phyloP scores from a whole-genome alignment of 2,113 vertebrate genomes.

The Deroptyus accipitrinus region DNA sequence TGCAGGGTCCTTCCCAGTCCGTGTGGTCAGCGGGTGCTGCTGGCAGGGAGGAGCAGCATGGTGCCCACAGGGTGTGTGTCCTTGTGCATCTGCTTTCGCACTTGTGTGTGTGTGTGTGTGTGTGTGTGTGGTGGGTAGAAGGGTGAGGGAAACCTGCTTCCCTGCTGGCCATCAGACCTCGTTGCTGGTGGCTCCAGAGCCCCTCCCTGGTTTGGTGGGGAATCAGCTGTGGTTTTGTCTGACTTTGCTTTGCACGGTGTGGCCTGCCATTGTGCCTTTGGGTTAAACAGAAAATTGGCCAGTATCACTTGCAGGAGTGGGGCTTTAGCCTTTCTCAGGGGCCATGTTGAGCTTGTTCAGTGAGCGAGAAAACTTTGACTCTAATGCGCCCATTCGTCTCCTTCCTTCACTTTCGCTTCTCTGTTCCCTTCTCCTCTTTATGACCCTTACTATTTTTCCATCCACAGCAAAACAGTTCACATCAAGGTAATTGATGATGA shows the following conservation, averaged over 20 bases:
- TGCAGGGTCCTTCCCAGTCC: no score
- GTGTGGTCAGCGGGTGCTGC: rapidly evolving
- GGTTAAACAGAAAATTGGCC: neutral
- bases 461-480: slow-evolving; percentile 86
- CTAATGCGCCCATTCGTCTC: slow-evolving; percentile 36
- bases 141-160: neutral
- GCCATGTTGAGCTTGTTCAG: neutral
- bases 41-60: neutral
- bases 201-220: neutral
- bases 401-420: slow-evolving; percentile 52
- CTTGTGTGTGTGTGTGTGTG: neutral
- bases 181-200: neutral
- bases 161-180: neutral
- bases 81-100: neutral
- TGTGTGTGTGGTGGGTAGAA: neutral
- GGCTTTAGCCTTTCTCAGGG: neutral
- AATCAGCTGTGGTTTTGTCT: neutral
- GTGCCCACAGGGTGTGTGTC: neutral
- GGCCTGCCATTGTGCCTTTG: neutral
- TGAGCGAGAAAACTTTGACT: slow-evolving; percentile 64
- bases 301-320: neutral
- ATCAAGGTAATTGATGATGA: slow-evolving; percentile 90
- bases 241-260: neutral
- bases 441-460: slow-evolving; percentile 82
- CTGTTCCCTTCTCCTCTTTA: slow-evolving; percentile 63